Evolutionary conservation across 2,888 invertebrate species (phyloP).

Genomic region (Himalopsyche japonica): DNA sequence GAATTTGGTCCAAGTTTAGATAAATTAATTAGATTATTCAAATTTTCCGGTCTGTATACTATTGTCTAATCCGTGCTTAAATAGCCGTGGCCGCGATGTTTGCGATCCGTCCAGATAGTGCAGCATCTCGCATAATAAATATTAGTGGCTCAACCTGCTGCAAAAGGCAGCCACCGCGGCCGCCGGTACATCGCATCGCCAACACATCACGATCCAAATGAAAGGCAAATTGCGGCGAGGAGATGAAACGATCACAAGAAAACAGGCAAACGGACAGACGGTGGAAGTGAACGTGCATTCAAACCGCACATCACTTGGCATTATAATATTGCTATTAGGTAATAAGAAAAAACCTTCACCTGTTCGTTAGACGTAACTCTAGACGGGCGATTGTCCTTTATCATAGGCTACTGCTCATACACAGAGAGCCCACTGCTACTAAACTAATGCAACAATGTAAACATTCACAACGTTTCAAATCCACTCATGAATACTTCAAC

Average conservation of each 20-base stretch:
- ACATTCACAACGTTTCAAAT: background rate
- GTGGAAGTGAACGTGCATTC: background rate
- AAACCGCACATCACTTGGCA: background rate
- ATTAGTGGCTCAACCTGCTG: background rate
- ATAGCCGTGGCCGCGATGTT: background rate
- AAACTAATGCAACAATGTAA: background rate
- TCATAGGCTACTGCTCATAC: background rate
- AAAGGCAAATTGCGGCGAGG: background rate
- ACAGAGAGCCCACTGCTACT: background rate
- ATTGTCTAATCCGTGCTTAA: background rate
- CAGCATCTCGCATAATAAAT: background rate
- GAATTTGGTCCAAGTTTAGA: background rate
- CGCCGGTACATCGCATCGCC: background rate
- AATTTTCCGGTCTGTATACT: background rate
- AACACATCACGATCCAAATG: background rate
- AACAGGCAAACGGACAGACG: background rate
- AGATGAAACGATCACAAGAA: background rate
- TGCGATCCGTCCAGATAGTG: background rate
- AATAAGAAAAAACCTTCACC: background rate
- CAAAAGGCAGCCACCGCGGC: background rate
- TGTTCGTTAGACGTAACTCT: background rate
- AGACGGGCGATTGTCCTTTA: background rate
- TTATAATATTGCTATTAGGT: background rate
- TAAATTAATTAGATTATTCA: background rate
- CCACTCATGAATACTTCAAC: background rate